phyloP scores from a whole-genome alignment of 2,113 vertebrate species.

The Poeciliopsis retropinna region DNA sequence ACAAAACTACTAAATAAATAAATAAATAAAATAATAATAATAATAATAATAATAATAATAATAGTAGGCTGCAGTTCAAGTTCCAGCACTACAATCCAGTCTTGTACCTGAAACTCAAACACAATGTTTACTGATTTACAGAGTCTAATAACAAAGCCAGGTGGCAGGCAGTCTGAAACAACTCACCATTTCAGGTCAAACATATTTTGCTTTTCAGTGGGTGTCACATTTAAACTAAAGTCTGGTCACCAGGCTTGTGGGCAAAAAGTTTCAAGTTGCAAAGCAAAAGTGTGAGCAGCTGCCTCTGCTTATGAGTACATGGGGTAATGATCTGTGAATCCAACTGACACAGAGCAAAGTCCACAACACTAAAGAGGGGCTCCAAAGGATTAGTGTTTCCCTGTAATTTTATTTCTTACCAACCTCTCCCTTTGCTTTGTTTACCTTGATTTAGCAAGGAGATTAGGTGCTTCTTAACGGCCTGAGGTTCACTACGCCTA shows the following conservation, averaged over 20 bases:
- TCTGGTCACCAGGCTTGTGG: conserved; percentile 38
- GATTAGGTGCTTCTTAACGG: conserved; percentile 65
- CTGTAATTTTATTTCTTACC: conserved; percentile 1
- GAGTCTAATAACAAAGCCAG: conserved; percentile 64
- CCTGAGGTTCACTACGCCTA: conserved; percentile 38
- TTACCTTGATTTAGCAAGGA: conserved; percentile 49
- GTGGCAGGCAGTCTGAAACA: conserved; percentile 60
- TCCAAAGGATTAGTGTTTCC: background rate
- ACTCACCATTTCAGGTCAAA: conserved; percentile 56
- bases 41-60: background rate
- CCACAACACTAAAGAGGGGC: conserved; percentile 37
- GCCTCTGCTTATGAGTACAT: conserved; percentile 11
- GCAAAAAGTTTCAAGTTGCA: conserved; percentile 37
- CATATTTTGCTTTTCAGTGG: conserved; percentile 52
- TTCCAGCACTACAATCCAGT: background rate
- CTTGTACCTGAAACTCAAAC: conserved; percentile 7
- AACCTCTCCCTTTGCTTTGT: conserved; percentile 35
- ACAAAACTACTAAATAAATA: background rate
- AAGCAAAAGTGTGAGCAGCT: conserved; percentile 45
- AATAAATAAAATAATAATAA: no score
- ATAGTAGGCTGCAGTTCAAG: background rate
- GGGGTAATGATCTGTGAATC: conserved; percentile 26
- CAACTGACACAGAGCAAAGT: conserved; percentile 77
- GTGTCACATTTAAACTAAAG: conserved; percentile 58
- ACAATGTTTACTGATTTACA: conserved; percentile 65